Evolutionary conservation across 2,797 vertebrate genomes (phyloP), one percentile per base, ranked within the genome.

Genomic region (Rhynchonycteris naso): DNA sequence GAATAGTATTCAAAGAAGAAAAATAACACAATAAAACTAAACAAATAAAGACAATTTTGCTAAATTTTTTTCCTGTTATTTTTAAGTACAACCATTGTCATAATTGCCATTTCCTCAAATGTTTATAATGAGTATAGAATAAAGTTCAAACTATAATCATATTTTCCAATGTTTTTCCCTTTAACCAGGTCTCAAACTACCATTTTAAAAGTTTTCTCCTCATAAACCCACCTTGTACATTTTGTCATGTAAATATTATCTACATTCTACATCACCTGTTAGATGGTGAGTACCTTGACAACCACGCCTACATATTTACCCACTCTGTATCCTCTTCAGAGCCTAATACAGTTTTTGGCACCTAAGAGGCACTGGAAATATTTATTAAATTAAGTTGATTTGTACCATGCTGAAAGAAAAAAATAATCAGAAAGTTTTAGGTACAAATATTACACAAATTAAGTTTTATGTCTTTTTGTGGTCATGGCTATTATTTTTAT

Each of bases 401-500:
- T 92, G 38, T 94, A 74, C 10, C 0, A n/a, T 30, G 13, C 24
- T 54, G 0, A 7, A 33, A 14, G 18, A 58, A 75, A 74, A 75
- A 61, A 35, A 50, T n/a, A 0, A 19, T 2, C 11, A 65, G n/a
- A 18, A 80, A 91, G 4, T 43, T 85, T 69, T 50, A 69, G 72
- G 21, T 33, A 54, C 0, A 5, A 28, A 24, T 50, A 86, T 87
- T 35, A 90, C 7, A 79, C 19, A 90, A 72, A 89, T 50, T 15
- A 92, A 94, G 11, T 78, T 86, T 74, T 95, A 87, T 52, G 61
- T 89, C 21, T 85, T 69, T 91, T 85, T 89, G 47, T 10, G 19
- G 56, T 59, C 15, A 26, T 43, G 26, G 38, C 1, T 74, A 47
- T 78, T 58, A 78, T 52, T 79, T 83, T 63, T 72, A 54, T 66